Evolutionary conservation across 37 sponge, comb jelly and placozoan genomes (phyloP), one percentile per base, ranked within the genome.

Genomic region (Cliona cf. orientalis): DNA sequence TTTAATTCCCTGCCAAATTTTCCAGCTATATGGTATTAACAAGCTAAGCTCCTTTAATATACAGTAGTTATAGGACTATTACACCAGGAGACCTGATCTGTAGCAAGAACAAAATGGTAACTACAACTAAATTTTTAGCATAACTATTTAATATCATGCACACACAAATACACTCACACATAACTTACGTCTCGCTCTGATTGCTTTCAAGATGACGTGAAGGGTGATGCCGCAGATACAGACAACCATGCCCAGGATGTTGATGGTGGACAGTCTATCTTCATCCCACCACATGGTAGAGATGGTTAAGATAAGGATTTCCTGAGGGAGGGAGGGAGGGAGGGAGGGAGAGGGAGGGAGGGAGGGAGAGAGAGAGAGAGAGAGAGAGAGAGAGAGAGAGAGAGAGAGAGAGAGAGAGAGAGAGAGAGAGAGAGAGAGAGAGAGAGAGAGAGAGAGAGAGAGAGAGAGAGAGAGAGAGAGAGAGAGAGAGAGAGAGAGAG

Each of bases 201-300:
- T 40, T 45, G 66, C 80, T 55, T 97, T 97, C 37, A 94, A 1
- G 45, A 80, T 28, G 37, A 91, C 87, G 46, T 98, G 99, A 3
- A 91, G 71, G 39, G 87, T 38, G 23, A 98, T 91, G 28, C 99
- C 99, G 5, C 69, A 12, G 34, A 98, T 62, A 80, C 99, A 98
- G 43, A 98, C 71, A 22, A 89, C 86, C 90, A 95, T 90, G 5
- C 99, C 99, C 32, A 69, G 69, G 21, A 93, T 75, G 71, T 98
- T 98, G 68, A 98, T 45, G 17, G 76, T n/a, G 25, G 69, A 73
- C 40, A 92, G 75, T 0, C 45, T 25, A 62, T 89, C 92, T 14
- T 88, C 90, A 43, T 92, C 94, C 72, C 90, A 79, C 74, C 86
- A 82, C 2, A 92, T 34, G 21, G 86, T 83, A 11, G 96, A 88